Evolutionary conservation across 2,113 vertebrate species (phyloP).

Genomic region (Lophochroa leadbeateri): DNA sequence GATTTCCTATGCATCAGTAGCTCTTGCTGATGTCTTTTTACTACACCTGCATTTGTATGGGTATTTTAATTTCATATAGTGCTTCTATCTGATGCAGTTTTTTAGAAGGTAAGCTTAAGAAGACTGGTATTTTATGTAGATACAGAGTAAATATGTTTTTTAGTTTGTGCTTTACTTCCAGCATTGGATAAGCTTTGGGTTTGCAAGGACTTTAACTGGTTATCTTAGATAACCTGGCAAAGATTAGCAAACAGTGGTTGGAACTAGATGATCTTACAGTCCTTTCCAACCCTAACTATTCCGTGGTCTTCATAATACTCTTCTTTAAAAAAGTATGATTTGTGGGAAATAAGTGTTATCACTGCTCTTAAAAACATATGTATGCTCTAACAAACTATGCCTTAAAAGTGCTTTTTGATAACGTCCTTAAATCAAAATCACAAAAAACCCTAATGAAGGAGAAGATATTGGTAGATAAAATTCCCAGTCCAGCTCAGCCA

Average conservation of each 20-base stretch:
- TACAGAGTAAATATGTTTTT: rapidly evolving
- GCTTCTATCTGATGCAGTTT: neutral
- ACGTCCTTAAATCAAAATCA: neutral
- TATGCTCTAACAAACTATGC: neutral
- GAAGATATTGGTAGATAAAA: neutral
- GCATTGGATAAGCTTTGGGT: neutral
- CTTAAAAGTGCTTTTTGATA: neutral
- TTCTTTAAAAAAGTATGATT: neutral
- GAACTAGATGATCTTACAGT: neutral
- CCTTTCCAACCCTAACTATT: neutral
- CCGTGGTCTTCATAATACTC: neutral
- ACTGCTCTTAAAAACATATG: neutral
- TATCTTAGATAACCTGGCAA: neutral
- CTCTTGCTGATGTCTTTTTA: neutral
- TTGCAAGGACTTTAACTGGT: neutral
- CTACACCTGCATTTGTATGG: neutral
- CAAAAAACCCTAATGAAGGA: neutral
- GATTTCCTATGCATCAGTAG: neutral
- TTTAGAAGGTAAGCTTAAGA: neutral
- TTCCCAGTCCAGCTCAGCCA: neutral
- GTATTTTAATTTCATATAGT: neutral
- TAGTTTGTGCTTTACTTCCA: neutral
- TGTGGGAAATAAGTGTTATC: neutral
- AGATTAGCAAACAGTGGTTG: neutral
- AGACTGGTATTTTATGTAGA: neutral